Conservation (phyloP, 2,113 vertebrate genomes). For the Cynoglossus semilaevis region DNA sequence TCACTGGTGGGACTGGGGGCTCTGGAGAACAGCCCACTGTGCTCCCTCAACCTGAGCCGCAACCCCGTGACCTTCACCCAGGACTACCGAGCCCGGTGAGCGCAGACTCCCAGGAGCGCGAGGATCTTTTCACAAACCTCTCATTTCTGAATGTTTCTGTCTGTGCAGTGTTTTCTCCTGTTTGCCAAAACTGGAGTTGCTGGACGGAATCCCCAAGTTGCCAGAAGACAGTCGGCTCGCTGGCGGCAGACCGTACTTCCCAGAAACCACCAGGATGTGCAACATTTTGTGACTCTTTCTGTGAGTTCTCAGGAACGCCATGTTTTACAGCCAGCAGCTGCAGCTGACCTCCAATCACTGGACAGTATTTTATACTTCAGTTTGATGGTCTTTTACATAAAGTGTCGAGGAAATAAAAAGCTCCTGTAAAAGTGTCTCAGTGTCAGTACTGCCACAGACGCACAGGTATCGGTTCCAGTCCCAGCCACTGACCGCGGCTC, state of each 20-base stretch:
- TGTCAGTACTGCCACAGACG: no score
- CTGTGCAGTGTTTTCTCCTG: slow-evolving; percentile 85
- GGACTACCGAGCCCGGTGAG: slow-evolving; percentile 86
- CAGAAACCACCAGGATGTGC: slow-evolving; percentile 78
- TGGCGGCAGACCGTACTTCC: slow-evolving; percentile 52
- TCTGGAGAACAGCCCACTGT: slow-evolving; percentile 77
- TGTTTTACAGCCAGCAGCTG: no score
- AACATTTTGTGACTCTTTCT: slow-evolving; percentile 76
- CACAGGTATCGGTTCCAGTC: no score
- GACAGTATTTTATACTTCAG: no score
- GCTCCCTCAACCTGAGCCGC: slow-evolving; percentile 82
- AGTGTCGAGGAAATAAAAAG: no score
- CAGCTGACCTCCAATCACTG: no score
- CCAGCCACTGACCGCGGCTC: no score
- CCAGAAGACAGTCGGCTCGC: slow-evolving; percentile 80
- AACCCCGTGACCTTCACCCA: slow-evolving; percentile 91
- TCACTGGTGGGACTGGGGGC: slow-evolving; percentile 81
- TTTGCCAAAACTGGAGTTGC: slow-evolving; percentile 91
- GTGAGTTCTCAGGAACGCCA: no score
- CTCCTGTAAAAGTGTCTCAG: no score
- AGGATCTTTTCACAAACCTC: not conserved
- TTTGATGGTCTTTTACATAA: no score
- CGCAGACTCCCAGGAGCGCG: accelerated
- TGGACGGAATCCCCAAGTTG: slow-evolving; percentile 89
- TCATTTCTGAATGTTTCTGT: not conserved